phyloP scores from a whole-genome alignment of 2,888 invertebrate genomes.

The Nomada flava region DNA sequence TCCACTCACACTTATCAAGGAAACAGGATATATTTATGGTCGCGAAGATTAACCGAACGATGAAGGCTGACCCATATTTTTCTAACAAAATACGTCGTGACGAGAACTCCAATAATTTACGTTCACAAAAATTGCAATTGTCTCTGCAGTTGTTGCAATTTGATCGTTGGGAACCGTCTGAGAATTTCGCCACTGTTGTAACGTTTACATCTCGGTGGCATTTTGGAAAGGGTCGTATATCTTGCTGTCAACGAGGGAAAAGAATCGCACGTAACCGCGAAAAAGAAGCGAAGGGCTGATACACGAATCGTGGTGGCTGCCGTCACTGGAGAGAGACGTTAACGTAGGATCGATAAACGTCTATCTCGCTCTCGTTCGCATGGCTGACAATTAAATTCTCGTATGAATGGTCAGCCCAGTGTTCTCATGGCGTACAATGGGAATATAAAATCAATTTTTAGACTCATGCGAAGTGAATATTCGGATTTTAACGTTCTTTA shows the following conservation, averaged over 20 bases:
- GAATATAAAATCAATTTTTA: constrained; percentile 23
- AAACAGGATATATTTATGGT: too few relatives aligned
- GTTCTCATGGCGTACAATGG: constrained; percentile 49
- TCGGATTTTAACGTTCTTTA: constrained; percentile 5
- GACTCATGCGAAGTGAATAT: neutral
- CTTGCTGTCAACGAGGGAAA: constrained; percentile 15
- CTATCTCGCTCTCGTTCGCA: constrained; percentile 54
- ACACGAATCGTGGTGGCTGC: constrained; percentile 24
- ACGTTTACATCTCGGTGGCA: constrained; percentile 16
- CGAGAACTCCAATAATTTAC: neutral
- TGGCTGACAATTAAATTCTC: constrained; percentile 70
- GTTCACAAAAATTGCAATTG: neutral
- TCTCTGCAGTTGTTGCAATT: neutral
- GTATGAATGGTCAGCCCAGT: constrained; percentile 45
- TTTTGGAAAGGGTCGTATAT: constrained; percentile 4
- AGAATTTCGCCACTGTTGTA: neutral
- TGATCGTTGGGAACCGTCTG: neutral
- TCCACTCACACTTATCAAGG: too few relatives aligned
- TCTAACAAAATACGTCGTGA: neutral
- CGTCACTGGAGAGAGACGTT: constrained; percentile 54
- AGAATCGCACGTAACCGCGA: constrained; percentile 6
- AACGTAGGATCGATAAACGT: constrained; percentile 65
- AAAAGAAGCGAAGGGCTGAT: constrained; percentile 34
- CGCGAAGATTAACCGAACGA: too few relatives aligned
- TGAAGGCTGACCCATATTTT: too few relatives aligned